Evolutionary conservation across 2,888 invertebrate genomes (phyloP), one percentile per base, ranked within the genome.

Genomic region (Meandrusa payeni): DNA sequence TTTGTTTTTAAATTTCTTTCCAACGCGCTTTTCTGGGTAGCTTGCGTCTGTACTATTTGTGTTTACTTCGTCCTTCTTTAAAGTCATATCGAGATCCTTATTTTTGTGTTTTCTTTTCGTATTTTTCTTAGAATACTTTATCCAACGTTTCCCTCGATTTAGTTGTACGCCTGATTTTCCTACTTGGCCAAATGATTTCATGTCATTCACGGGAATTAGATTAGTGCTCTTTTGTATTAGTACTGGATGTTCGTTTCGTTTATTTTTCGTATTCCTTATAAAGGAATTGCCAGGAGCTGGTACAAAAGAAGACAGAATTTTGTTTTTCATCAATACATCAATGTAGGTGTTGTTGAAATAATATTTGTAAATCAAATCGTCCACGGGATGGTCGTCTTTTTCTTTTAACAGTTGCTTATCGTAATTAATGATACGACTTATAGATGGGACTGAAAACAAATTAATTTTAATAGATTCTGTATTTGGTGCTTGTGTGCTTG

Each of bases 301-400:
- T 27, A 68, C 50, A 4, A 73, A 63, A 5, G 64, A 64, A 0
- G 69, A 56, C 2, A 85, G 29, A 11, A 83, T 55, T 47, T 81
- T 76, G 10, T 55, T 76, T 46, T 68, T 82, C 69, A 86, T 81
- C 2, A 83, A 28, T 15, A 61, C 74, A 33, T 86, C 83, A 10
- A 86, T 79, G 9, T 79, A 81, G 0, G 86, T 85, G 20, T 87
- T 86, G 41, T 87, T 86, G 19, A 87, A 87, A 36, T 86, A 87
- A 38, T 77, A 82, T 69, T 85, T 86, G 53, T 82, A 85, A 2
- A 87, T 73, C 45, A 87, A 65, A 46, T 86, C 86, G 12, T 87
- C 86, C 0, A 86, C 73, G 0, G 72, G 56, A 24, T 76, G 66
- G 1, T 75, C 60, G 27, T 87, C 82, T 66, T 79, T 86, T 22